A percentile compares a stretch with the other conserved stretches of the same genome.
phyloP scores from a whole-genome alignment of 1,140 invertebrate species.

The Pomacea maculata region DNA sequence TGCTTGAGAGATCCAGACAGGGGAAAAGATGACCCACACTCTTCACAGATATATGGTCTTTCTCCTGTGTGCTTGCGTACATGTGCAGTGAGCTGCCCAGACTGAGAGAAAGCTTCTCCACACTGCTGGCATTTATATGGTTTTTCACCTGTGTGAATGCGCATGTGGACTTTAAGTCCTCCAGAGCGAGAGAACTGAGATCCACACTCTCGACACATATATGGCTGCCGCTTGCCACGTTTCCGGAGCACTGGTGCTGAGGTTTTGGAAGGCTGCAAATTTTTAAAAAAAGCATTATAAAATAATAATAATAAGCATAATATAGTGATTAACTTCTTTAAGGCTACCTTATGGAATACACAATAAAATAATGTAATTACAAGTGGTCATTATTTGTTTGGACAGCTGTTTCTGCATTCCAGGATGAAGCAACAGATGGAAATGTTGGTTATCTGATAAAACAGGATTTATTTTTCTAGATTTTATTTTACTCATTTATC shows the following conservation, averaged over 20 bases:
- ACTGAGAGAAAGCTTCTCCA: conserved; percentile 79
- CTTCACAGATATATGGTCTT: conserved; percentile 21
- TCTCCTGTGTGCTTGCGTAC: conserved; percentile 77
- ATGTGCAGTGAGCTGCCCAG: conserved; percentile 84
- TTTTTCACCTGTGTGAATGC: conserved; percentile 85
- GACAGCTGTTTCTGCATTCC: background rate
- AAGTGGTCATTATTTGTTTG: background rate
- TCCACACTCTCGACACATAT: conserved; percentile 50
- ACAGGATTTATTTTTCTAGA: too few relatives aligned
- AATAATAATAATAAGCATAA: background rate
- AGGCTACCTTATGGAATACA: background rate
- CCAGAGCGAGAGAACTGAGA: conserved; percentile 82
- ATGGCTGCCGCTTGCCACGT: conserved; percentile 8
- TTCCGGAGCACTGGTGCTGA: background rate
- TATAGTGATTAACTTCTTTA: background rate
- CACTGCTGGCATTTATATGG: conserved; percentile 71
- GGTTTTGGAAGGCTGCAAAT: background rate
- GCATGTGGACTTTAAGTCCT: conserved; percentile 86
- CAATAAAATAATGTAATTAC: too few relatives aligned
- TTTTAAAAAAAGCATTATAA: background rate
- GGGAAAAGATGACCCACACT: conserved; percentile 20
- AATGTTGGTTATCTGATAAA: too few relatives aligned
- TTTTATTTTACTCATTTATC: too few relatives aligned
- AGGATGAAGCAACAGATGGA: too few relatives aligned
- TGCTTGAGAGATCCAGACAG: conserved; percentile 85